These are phyloP conservation scores for Cichlasoma orientale DNA, from an alignment of 2,797 vertebrate species.

Conservation along the genomic window DNA sequence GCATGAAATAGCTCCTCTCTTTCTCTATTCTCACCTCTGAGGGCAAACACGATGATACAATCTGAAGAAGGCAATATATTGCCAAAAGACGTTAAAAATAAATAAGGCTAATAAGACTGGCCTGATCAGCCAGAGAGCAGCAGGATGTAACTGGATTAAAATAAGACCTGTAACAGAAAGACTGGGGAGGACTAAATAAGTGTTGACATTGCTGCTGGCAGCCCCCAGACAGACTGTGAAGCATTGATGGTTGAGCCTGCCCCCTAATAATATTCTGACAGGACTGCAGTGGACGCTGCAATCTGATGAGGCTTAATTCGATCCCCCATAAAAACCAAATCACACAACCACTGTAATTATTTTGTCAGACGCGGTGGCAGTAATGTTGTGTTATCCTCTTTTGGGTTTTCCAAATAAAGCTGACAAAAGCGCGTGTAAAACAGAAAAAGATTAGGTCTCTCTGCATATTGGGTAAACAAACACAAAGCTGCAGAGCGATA, in stretches of 20 bases:
- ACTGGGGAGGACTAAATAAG: slow-evolving; percentile 1
- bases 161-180: background rate
- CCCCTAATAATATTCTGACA: slow-evolving; percentile 26
- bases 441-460: slow-evolving; percentile 10
- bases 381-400: slow-evolving; percentile 37
- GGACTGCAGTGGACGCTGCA: slow-evolving; percentile 33
- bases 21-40: slow-evolving; percentile 29
- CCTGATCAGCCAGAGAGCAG: slow-evolving; percentile 27
- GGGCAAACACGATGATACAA: slow-evolving; percentile 55
- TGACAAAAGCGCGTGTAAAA: slow-evolving; percentile 30
- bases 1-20: slow-evolving; percentile 34
- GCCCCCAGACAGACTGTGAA: background rate
- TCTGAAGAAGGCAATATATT: slow-evolving; percentile 46
- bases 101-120: slow-evolving; percentile 46
- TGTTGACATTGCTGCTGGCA: slow-evolving; percentile 9
- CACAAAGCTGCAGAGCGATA: slow-evolving; percentile 18
- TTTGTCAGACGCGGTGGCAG: slow-evolving; percentile 18
- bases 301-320: slow-evolving; percentile 38
- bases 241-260: slow-evolving; percentile 21
- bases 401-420: slow-evolving; percentile 31
- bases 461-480: slow-evolving; percentile 26
- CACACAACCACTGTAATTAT: slow-evolving; percentile 1
- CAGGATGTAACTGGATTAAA: slow-evolving; percentile 17
- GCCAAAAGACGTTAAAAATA: slow-evolving; percentile 32
- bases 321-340: slow-evolving; percentile 29